Evolutionary conservation across 2,888 invertebrate genomes (phyloP).

Genomic region (Drosophila stalkeri): DNA sequence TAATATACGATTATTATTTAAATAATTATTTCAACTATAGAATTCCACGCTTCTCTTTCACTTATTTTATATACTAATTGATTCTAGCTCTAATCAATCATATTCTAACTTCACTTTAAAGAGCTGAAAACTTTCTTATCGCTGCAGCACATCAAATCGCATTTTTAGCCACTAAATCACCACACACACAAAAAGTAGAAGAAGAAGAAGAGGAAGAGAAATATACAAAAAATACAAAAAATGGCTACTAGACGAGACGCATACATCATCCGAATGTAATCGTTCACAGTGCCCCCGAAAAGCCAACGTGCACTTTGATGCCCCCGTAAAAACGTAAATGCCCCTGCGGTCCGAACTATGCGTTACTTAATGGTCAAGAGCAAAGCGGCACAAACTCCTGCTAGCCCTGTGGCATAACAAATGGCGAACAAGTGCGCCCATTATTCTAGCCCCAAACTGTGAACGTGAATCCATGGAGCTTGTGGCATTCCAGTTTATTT

Average conservation of each 20-base stretch:
- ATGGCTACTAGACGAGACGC: slow-evolving; percentile 62
- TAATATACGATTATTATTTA: too few relatives aligned
- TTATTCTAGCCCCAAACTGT: slow-evolving; percentile 55
- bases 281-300: slow-evolving; percentile 26
- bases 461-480: slow-evolving; percentile 8
- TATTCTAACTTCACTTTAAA: slow-evolving; percentile 6
- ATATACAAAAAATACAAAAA: slow-evolving; percentile 18
- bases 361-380: slow-evolving; percentile 68
- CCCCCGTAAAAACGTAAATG: slow-evolving; percentile 15
- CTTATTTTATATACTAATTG: slow-evolving; percentile 17
- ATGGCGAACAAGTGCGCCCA: slow-evolving; percentile 62
- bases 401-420: slow-evolving; percentile 44
- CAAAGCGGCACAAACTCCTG: neutral
- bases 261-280: slow-evolving; percentile 66
- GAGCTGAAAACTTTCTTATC: slow-evolving; percentile 24
- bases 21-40: too few relatives aligned
- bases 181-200: too few relatives aligned
- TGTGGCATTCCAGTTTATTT: slow-evolving; percentile 43
- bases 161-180: slow-evolving; percentile 44
- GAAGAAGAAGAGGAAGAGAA: neutral
- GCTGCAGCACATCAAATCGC: slow-evolving; percentile 24
- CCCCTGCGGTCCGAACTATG: slow-evolving; percentile 35
- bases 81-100: slow-evolving; percentile 18
- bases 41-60: too few relatives aligned
- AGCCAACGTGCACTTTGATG: slow-evolving; percentile 9